Conservation (phyloP, 2,113 vertebrate genomes). For the Sphaerodactylus townsendi region DNA sequence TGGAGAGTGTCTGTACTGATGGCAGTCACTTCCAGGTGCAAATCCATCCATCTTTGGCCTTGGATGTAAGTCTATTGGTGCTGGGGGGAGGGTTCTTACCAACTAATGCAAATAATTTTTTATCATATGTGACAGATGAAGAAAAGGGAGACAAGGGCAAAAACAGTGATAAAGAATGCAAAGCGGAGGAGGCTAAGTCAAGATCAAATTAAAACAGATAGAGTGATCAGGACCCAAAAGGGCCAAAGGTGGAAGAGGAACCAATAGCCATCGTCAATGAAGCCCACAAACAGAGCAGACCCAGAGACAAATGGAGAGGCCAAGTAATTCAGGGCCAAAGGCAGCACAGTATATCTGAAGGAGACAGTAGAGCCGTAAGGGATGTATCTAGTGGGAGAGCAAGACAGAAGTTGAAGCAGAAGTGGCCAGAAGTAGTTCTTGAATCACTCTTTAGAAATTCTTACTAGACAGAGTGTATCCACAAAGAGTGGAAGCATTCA, state of each 20-base stretch:
- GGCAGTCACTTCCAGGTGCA: background rate
- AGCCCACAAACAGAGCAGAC: background rate
- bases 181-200: constrained; percentile 11
- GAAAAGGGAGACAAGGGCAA: background rate
- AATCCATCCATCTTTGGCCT: background rate
- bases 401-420: background rate
- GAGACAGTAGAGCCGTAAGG: background rate
- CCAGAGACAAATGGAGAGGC: background rate
- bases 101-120: constrained; percentile 19
- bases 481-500: constrained; percentile 63
- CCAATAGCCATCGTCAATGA: background rate
- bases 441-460: constrained; percentile 61
- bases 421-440: background rate
- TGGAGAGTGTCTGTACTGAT: background rate
- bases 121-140: constrained; percentile 40
- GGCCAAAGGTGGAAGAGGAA: background rate
- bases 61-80: background rate
- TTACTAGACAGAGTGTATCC: constrained; percentile 86
- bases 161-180: background rate
- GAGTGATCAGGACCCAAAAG: background rate
- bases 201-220: background rate
- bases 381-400: background rate
- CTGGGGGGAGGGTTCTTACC: background rate
- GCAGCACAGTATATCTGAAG: background rate
- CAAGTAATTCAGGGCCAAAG: background rate